Base-by-base conservation (phyloP, 2,113 vertebrate species). In the Nyctereutes procyonoides region DNA sequence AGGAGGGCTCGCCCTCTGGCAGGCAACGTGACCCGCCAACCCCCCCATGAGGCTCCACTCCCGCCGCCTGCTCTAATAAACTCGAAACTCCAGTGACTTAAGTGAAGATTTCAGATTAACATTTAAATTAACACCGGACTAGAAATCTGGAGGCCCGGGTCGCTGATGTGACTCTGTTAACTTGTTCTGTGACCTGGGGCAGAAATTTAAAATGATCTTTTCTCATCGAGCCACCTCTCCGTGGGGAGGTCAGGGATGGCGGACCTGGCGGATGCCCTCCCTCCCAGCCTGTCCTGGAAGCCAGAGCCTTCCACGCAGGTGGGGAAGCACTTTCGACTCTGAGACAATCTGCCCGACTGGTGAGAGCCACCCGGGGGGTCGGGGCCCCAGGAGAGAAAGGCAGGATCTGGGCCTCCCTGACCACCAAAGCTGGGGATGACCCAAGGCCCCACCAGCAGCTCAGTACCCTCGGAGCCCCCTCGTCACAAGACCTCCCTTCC, bases 121-220 rank as follows among this genome's bases (percentile, higher is more conserved):
- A 98, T 98, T 98, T 98, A 98, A 98, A 98, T 98, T 93, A 98
- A 97, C 80, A 93, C 97, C 19, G 94, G 97, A 95, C 97, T 96
- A n/a, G 88, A 97, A 97, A 95, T 96, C 96, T 53, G 94, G 93
- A 98, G 74, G 93, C 96, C 97, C 65, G 69, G 98, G 97, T 97
- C 82, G 94, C 97, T 89, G 91, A 69, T 79, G 94, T 98, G 97
- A 96, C 97, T 95, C 79, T 10, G 97, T 74, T 97, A 95, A 95
- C 97, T 51, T 97, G 94, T 96, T 97, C 97, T 97, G 96, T 98
- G 98, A 98, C 98, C 98, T 95, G 97, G 98, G 98, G 98, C 97
- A 0, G 96, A 97, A 96, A 97, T 95, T 28, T 53, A 77, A 98
- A 98, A 97, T 96, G 93, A 97, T 97, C 93, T 91, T 86, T 74